Evolutionary conservation across 2,797 vertebrate genomes (phyloP).

Genomic region (Tachyglossus aculeatus): DNA sequence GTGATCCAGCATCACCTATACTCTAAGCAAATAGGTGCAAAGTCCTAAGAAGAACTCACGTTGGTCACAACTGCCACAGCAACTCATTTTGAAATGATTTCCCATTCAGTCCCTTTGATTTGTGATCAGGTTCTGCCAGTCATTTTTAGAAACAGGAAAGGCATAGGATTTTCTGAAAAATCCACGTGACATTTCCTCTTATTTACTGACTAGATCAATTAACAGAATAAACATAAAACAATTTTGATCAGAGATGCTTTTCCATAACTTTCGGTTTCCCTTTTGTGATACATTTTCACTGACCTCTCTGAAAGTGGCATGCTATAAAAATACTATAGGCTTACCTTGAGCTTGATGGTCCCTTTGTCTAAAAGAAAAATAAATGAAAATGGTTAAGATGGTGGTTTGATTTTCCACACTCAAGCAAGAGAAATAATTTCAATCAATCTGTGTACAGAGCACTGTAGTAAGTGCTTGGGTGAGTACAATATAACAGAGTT

Average conservation of each 20-base stretch:
- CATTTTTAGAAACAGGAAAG: too few species aligned
- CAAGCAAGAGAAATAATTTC: not conserved
- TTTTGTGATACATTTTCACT: not conserved
- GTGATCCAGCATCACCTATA: not conserved
- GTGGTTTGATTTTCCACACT: not conserved
- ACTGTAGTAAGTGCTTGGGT: too few species aligned
- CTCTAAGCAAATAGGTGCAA: not conserved
- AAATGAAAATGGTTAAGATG: constrained; percentile 10
- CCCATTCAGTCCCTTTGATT: not conserved
- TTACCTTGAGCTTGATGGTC: constrained; percentile 90
- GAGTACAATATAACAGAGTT: too few species aligned
- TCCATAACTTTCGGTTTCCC: too few species aligned
- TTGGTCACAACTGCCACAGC: not conserved
- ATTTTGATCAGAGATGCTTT: too few species aligned
- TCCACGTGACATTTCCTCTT: too few species aligned
- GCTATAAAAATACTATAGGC: constrained; percentile 43
- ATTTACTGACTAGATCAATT: too few species aligned
- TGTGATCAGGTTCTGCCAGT: not conserved
- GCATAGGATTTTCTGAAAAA: too few species aligned
- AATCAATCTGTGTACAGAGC: too few species aligned
- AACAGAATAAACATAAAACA: too few species aligned
- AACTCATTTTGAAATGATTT: not conserved
- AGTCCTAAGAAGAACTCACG: not conserved
- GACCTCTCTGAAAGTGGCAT: rapidly evolving
- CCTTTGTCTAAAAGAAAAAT: constrained; percentile 85